Conservation (phyloP, 2,113 vertebrate genomes). For the Alexandromys fortis region DNA sequence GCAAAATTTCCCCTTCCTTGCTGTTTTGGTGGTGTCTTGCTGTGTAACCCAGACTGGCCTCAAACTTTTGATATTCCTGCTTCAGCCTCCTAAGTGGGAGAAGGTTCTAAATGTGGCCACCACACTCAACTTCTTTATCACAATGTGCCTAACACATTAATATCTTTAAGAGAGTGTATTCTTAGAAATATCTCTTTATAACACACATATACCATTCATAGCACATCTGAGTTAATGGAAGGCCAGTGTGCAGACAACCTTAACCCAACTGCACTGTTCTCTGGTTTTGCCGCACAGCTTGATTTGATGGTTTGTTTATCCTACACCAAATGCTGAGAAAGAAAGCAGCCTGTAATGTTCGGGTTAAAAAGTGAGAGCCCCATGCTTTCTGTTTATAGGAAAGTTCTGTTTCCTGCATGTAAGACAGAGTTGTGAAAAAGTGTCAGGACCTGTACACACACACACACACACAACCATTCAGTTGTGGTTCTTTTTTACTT, state of each 20-base stretch:
- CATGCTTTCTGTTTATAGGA: neutral
- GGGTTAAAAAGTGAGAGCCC: neutral
- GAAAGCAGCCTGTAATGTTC: neutral
- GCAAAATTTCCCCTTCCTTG: neutral
- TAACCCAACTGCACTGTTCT: neutral
- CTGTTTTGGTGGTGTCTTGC: neutral
- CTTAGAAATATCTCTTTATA: neutral
- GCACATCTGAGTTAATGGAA: neutral
- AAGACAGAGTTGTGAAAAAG: constrained; percentile 7
- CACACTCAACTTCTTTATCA: neutral
- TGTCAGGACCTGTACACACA: neutral
- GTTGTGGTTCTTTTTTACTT: constrained; percentile 19
- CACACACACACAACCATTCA: neutral
- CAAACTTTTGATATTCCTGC: neutral
- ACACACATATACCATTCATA: no score
- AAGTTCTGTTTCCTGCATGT: neutral
- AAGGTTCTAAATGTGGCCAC: neutral
- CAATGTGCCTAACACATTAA: neutral
- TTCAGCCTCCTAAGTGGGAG: neutral
- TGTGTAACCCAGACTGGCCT: neutral
- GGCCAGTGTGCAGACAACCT: neutral
- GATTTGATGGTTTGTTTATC: constrained; percentile 33
- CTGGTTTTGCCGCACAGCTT: neutral
- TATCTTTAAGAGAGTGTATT: neutral
- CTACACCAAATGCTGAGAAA: neutral